Base-by-base conservation (phyloP, 2,888 invertebrate genomes). In the Cephus pulcher region DNA sequence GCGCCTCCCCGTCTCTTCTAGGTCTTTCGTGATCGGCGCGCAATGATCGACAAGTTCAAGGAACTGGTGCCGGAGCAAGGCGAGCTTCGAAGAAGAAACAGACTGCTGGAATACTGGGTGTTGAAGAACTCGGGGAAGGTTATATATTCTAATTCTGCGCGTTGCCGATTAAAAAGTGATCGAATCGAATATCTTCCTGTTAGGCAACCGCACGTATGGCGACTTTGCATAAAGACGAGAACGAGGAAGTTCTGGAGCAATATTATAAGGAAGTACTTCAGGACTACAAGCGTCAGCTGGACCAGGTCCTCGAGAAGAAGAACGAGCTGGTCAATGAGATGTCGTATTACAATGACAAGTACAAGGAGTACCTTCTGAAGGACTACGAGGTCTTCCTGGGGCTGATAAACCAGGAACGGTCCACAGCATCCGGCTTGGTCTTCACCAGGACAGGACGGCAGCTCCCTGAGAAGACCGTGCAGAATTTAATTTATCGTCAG, bases 401-500 rank as follows among this genome's bases (percentile, higher is more conserved):
- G 37, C 79, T 87, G 33, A 23, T 84, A 15, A 75, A 78, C 1
- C 82, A 83, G 12, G 82, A 84, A 76, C 81, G 69, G 9, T 84
- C 84, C 37, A 71, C 85, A 15, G 84, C 82, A 15, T 74, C 83
- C n/a, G 86, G 82, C 69, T 79, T 87, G 73, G 74, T 84, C n/a
- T 87, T 82, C 78, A 82, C 82, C 37, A 86, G 83, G 75, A 82
- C 85, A 1, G 89, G 86, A 23, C 81, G 80, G 32, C 82, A 79
- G 34, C 56, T 88, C 32, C 82, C 84, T 35, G 83, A 82, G 9
- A 86, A 83, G 75, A 73, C 80, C 73, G 80, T 86, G 73, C 82
- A 86, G 15, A 77, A 78, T 30, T 73, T 84, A 79, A 84, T 83
- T 37, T 82, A 79, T 71, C 88, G 87, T 33, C 86, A 88, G 86